These are phyloP conservation scores for Helobdella robusta DNA, from an alignment of 2,888 invertebrate genomes.

Conservation along the genomic window DNA sequence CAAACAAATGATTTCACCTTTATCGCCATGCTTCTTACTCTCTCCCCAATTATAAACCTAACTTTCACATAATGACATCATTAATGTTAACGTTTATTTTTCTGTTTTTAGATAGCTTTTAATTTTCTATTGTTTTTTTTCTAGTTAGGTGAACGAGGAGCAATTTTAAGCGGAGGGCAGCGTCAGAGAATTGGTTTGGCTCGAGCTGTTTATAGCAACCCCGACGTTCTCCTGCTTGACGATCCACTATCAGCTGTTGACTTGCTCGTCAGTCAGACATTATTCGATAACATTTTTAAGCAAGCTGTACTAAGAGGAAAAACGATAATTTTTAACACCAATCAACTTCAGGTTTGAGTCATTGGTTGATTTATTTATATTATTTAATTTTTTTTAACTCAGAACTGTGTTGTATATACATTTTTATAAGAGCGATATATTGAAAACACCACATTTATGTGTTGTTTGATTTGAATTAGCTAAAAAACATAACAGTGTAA, in stretches of 20 bases:
- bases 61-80: too few species aligned
- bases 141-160: constrained; percentile 29
- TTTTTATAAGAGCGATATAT: too few species aligned
- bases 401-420: too few species aligned
- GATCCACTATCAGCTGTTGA: constrained; percentile 34
- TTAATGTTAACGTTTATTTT: neutral
- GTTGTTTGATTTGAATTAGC: too few species aligned
- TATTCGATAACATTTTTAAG: constrained; percentile 28
- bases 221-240: constrained; percentile 31
- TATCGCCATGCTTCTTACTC: too few species aligned
- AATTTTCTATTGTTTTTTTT: neutral
- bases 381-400: too few species aligned
- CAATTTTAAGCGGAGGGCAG: constrained; percentile 38
- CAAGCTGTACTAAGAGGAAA: constrained; percentile 26
- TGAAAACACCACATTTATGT: too few species aligned
- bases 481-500: too few species aligned
- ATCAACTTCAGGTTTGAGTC: constrained; percentile 32
- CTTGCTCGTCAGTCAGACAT: constrained; percentile 25
- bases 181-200: constrained; percentile 35
- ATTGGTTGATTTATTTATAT: too few species aligned
- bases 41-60: too few species aligned
- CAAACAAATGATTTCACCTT: too few species aligned
- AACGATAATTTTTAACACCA: constrained; percentile 32
- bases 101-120: too few species aligned
- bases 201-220: constrained; percentile 26